Base-by-base conservation (phyloP, 1,140 invertebrate species). In the Anastrepha obliqua region DNA sequence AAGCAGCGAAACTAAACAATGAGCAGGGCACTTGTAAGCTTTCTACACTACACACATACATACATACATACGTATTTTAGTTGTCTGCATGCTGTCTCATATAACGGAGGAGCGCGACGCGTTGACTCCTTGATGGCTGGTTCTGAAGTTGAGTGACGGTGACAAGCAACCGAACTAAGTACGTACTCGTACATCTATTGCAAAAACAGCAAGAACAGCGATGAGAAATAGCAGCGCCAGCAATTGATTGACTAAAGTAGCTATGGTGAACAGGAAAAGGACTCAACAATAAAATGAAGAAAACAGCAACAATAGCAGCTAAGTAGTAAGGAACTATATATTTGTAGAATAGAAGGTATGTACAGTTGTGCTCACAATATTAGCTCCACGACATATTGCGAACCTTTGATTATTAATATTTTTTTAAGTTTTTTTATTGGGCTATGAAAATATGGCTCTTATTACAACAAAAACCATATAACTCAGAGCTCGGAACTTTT, bases 101-200 rank as follows among this genome's bases (percentile, higher is more conserved):
- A 17, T 39, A 17, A 7, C 3, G n/a, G 8, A 47, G 0, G 55
- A 81, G 15, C 74, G 47, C 47, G 47, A 7, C 15, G 9, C 29
- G 51, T 55, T 81, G 74, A 81, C n/a, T 74, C 44, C 42, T 42
- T 55, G 47, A 81, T 55, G 13, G 44, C 47, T 81, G 47, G 20
- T 51, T 9, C 15, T 81, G 74, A 51, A 81, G 74, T 81, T 81
- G 47, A 81, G 47, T 55, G n/a, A 17, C 20, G 42, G 6, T 9
- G 47, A 5, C 51, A 55, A 20, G 8, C 15, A 67, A 0, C 8
- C 6, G 9, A 55, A n/a, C 9, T 78, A 78, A 62, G 60, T 1
- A n/a, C 9, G 15, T n/a, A 62, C 29, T 29, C 29, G 29, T 29
- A 29, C 29, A 29, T 29, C 1, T 29, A 62, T 15, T 5, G n/a